Percentiles rank a stretch among this genome's conserved stretches.
Conservation (phyloP, 2,797 vertebrate genomes). For the Muraenolepis orangiensis region DNA sequence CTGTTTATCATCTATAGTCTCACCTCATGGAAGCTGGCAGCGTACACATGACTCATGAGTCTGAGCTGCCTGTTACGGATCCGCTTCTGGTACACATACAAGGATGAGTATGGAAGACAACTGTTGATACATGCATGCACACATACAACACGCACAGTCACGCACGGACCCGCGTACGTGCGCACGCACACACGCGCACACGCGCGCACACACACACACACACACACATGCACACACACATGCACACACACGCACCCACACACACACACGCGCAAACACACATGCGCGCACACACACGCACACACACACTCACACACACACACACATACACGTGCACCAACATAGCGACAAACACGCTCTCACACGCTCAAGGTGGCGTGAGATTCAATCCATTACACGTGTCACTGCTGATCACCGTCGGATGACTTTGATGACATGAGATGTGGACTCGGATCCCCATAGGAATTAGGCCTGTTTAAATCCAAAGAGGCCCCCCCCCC, state of each 20-base stretch:
- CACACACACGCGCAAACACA: background rate
- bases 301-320: background rate
- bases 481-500: conserved; percentile 14
- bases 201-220: background rate
- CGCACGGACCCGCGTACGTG: background rate
- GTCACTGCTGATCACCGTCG: conserved; percentile 15
- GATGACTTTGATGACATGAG: background rate
- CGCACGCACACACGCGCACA: background rate
- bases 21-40: conserved; percentile 77
- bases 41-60: conserved; percentile 72
- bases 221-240: background rate
- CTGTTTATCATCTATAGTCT: conserved; percentile 45
- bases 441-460: conserved; percentile 4
- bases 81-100: conserved; percentile 69
- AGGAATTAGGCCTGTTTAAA: conserved; percentile 22
- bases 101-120: conserved; percentile 8
- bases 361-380: conserved; percentile 1
- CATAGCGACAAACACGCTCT: background rate
- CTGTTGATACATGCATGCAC: background rate
- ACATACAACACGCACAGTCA: background rate
- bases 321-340: background rate
- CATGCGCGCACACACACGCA: background rate
- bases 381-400: conserved; percentile 14
- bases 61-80: conserved; percentile 70
- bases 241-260: conserved; percentile 1